Evolutionary conservation across 2,113 vertebrate species (phyloP).

Genomic region (Ammodytes marinus): DNA sequence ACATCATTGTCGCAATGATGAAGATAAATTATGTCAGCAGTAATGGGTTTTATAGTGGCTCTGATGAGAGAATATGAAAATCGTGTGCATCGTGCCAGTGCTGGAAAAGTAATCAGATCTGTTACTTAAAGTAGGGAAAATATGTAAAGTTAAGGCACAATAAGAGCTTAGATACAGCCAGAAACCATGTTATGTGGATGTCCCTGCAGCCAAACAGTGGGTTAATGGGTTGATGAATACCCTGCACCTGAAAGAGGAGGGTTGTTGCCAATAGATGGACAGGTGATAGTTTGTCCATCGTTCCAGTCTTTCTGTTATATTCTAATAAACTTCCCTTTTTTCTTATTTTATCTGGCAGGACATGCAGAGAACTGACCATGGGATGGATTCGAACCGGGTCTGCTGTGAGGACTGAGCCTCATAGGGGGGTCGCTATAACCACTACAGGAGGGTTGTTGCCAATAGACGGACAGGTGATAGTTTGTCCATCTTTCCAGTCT

Average conservation of each 20-base stretch:
- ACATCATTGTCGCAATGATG: constrained; percentile 4
- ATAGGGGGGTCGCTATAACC: too few species aligned
- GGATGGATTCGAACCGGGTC: too few species aligned
- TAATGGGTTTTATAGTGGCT: not conserved
- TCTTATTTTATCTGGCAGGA: too few species aligned
- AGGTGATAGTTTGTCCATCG: too few species aligned
- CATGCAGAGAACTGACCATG: too few species aligned
- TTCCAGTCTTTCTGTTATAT: too few species aligned
- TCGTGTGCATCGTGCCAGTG: not conserved
- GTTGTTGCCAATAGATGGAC: too few species aligned
- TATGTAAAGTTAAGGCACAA: not conserved
- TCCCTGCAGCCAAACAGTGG: not conserved
- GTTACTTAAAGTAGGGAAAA: not conserved
- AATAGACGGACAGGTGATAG: too few species aligned
- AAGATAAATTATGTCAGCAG: not conserved
- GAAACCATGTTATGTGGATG: not conserved
- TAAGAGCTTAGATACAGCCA: not conserved
- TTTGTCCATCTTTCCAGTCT: too few species aligned
- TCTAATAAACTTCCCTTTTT: too few species aligned
- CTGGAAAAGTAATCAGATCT: constrained; percentile 3
- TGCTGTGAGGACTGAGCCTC: too few species aligned
- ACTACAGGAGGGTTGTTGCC: too few species aligned
- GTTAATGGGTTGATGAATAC: not conserved
- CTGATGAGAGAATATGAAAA: constrained; percentile 17
- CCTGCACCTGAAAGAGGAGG: not conserved